phyloP scores from a whole-genome alignment of 1,140 invertebrate species.

The Galendromus occidentalis region DNA sequence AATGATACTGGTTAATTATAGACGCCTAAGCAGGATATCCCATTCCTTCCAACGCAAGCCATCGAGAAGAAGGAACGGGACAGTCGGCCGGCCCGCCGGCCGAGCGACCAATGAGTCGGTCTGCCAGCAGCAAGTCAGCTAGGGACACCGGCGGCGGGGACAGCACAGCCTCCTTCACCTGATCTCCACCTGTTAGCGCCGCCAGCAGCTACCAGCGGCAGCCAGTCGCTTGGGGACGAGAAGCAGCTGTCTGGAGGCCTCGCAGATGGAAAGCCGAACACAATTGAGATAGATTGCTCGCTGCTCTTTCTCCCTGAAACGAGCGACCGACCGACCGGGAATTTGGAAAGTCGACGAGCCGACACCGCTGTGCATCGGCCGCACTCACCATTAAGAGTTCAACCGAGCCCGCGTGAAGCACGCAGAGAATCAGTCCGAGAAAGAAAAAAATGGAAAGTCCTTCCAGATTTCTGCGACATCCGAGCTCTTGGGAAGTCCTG shows the following conservation, averaged over 20 bases:
- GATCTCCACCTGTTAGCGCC: background rate
- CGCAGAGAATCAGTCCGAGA: background rate
- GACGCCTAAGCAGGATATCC: background rate
- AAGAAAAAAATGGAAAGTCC: too few species aligned
- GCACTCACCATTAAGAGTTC: background rate
- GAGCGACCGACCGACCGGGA: background rate
- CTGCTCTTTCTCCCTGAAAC: background rate
- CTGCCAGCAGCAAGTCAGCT: background rate
- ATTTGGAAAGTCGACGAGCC: background rate
- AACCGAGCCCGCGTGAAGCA: background rate
- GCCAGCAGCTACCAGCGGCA: background rate
- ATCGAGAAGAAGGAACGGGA: background rate
- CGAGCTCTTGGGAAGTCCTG: too few species aligned
- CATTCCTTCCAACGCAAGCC: background rate
- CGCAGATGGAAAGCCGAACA: background rate
- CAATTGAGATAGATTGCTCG: background rate
- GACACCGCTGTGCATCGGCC: background rate
- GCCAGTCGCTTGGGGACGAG: background rate
- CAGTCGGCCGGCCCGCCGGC: background rate
- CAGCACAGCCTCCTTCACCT: background rate
- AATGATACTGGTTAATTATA: slow-evolving; percentile 12
- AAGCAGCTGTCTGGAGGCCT: background rate
- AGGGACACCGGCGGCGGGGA: background rate
- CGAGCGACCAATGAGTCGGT: background rate
- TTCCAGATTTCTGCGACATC: too few species aligned